Conservation (phyloP, 2,888 invertebrate species). For the Clostera curtula region DNA sequence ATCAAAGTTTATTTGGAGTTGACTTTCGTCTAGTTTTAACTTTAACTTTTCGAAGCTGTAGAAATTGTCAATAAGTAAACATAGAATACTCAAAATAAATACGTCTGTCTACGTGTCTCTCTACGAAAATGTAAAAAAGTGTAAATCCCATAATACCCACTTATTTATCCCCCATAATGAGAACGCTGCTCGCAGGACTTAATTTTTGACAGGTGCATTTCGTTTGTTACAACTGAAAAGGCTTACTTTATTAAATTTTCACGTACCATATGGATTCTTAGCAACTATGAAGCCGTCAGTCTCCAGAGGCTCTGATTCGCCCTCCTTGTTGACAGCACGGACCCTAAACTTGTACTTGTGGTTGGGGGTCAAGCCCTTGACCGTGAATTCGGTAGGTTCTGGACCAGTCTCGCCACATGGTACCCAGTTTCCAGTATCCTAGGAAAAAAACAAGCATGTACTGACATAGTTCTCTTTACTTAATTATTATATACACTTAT, state of each 20-base stretch:
- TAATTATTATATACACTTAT: too few relatives aligned
- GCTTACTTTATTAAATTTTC: neutral
- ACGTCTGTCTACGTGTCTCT: too few relatives aligned
- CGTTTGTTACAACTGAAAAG: constrained; percentile 5
- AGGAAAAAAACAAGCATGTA: constrained; percentile 3
- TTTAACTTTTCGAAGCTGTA: too few relatives aligned
- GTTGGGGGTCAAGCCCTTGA: constrained; percentile 93
- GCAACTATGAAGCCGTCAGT: constrained; percentile 91
- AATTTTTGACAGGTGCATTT: neutral
- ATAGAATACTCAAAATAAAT: too few relatives aligned
- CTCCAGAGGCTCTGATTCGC: constrained; percentile 96
- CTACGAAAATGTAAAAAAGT: too few relatives aligned
- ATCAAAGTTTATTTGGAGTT: too few relatives aligned
- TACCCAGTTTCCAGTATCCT: constrained; percentile 95
- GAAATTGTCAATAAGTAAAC: too few relatives aligned
- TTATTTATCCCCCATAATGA: too few relatives aligned
- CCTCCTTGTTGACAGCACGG: constrained; percentile 97
- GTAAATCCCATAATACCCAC: too few relatives aligned
- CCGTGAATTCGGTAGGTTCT: constrained; percentile 85
- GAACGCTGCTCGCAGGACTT: too few relatives aligned
- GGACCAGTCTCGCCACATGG: constrained; percentile 95
- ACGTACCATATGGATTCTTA: constrained; percentile 95
- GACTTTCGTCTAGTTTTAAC: too few relatives aligned
- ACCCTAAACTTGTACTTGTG: constrained; percentile 99
- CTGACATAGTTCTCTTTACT: neutral